Evolutionary conservation across 92 coral and sea anemone genomes (phyloP).

Genomic region (Ricordea florida): DNA sequence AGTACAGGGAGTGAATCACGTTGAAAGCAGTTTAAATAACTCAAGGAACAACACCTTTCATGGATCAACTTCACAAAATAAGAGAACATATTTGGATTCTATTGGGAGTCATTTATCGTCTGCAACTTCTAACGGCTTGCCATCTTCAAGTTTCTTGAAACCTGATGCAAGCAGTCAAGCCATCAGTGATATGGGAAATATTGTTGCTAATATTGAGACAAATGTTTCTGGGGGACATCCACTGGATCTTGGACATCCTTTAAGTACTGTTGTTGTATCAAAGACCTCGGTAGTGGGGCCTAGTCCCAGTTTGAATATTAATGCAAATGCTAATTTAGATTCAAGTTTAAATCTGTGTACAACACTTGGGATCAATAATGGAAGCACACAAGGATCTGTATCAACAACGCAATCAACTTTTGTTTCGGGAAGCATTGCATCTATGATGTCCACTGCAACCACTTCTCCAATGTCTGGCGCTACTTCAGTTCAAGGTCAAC

Average conservation of each 20-base stretch:
- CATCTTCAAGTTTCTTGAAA: conserved; percentile 49
- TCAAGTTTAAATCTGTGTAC: conserved; percentile 81
- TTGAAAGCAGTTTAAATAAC: conserved; percentile 12
- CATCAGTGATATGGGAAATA: conserved; percentile 87
- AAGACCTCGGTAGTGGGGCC: conserved; percentile 44
- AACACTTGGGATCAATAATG: conserved; percentile 59
- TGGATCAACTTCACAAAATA: conserved; percentile 44
- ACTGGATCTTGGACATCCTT: conserved; percentile 45
- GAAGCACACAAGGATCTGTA: conserved; percentile 15
- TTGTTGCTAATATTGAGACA: conserved; percentile 84
- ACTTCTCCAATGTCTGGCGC: conserved; percentile 46
- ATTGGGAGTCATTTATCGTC: conserved; percentile 25
- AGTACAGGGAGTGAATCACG: conserved; percentile 47
- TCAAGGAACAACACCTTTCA: conserved; percentile 18
- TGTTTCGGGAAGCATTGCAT: conserved; percentile 48
- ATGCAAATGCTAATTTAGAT: conserved; percentile 58
- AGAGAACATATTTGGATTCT: conserved; percentile 63
- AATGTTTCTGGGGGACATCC: conserved; percentile 81
- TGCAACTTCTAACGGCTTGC: conserved; percentile 21
- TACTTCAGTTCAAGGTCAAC: conserved; percentile 25
- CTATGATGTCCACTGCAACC: conserved; percentile 48
- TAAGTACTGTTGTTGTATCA: conserved; percentile 24
- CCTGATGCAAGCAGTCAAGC: conserved; percentile 95
- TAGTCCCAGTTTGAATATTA: conserved; percentile 31
- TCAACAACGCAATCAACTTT: conserved; percentile 54